Conservation (phyloP, 2,888 invertebrate genomes). For the Sinopyrophorus schimmeli region DNA sequence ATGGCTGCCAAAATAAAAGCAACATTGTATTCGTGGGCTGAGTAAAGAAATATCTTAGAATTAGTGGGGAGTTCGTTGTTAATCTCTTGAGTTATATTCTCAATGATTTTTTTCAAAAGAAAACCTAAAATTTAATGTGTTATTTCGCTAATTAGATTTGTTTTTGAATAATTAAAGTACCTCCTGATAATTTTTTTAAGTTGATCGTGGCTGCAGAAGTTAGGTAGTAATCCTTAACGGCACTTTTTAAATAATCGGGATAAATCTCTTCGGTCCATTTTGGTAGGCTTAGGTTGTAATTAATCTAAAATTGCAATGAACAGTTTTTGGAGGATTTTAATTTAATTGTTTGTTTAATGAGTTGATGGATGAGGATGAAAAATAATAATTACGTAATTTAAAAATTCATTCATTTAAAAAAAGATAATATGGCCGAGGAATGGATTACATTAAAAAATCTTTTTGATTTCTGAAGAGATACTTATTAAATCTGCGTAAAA, state of each 20-base stretch:
- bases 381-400: too few relatives aligned
- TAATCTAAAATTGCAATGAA: too few relatives aligned
- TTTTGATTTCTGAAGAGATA: too few relatives aligned
- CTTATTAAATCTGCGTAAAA: too few relatives aligned
- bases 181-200: conserved; percentile 45
- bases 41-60: conserved; percentile 63
- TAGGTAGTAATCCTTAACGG: conserved; percentile 49
- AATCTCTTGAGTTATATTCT: conserved; percentile 61
- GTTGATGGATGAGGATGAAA: too few relatives aligned
- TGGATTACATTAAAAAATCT: too few relatives aligned
- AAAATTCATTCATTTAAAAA: too few relatives aligned
- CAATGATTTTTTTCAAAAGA: conserved; percentile 60
- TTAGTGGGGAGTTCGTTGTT: conserved; percentile 44
- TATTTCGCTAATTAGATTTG: neutral
- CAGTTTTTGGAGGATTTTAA: too few relatives aligned
- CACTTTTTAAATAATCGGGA: conserved; percentile 46
- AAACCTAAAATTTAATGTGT: conserved; percentile 13
- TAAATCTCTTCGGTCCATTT: conserved; percentile 51
- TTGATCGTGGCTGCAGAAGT: conserved; percentile 45
- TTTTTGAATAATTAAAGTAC: conserved; percentile 24
- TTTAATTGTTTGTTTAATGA: too few relatives aligned
- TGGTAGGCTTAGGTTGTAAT: conserved; percentile 50
- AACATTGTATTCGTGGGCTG: conserved; percentile 69
- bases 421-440: too few relatives aligned
- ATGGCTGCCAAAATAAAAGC: conserved; percentile 63